Conservation (phyloP, 92 coral and sea anemone genomes). For the Porites divaricata region DNA sequence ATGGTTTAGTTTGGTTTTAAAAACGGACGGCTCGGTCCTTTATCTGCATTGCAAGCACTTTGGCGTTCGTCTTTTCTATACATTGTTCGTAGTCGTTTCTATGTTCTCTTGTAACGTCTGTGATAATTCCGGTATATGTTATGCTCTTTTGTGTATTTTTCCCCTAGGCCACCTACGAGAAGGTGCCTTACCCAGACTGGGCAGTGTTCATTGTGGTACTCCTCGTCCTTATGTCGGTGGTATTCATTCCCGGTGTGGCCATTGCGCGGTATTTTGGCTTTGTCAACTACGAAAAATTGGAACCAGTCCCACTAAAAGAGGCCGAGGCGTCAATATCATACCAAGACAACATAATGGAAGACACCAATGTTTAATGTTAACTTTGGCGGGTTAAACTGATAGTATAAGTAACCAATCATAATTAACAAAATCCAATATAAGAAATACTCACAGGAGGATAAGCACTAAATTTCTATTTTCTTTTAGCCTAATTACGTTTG, state of each 20-base stretch:
- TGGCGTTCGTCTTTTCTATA: no score
- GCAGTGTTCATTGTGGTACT: conserved; percentile 77
- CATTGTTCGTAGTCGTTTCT: no score
- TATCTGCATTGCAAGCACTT: no score
- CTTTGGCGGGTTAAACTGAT: neutral
- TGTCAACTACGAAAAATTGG: conserved; percentile 45
- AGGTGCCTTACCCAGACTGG: conserved; percentile 86
- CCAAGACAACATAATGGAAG: neutral
- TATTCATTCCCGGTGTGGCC: conserved; percentile 84
- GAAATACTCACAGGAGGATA: neutral
- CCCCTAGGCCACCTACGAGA: conserved; percentile 73
- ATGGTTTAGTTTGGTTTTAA: no score
- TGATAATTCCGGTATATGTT: no score
- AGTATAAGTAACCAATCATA: neutral
- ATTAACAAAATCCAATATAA: neutral
- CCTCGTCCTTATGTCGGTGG: conserved; percentile 71
- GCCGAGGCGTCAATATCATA: conserved; percentile 4
- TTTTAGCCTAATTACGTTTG: neutral
- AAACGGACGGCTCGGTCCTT: no score
- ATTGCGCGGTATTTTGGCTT: conserved; percentile 73
- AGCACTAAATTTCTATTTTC: neutral
- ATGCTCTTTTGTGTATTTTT: neutral
- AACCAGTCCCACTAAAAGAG: conserved; percentile 48
- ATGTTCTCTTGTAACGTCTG: no score
- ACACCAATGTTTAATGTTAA: conserved; percentile 9